phyloP scores from a whole-genome alignment of 2,797 vertebrate genomes.

The Anomalospiza imberbis region DNA sequence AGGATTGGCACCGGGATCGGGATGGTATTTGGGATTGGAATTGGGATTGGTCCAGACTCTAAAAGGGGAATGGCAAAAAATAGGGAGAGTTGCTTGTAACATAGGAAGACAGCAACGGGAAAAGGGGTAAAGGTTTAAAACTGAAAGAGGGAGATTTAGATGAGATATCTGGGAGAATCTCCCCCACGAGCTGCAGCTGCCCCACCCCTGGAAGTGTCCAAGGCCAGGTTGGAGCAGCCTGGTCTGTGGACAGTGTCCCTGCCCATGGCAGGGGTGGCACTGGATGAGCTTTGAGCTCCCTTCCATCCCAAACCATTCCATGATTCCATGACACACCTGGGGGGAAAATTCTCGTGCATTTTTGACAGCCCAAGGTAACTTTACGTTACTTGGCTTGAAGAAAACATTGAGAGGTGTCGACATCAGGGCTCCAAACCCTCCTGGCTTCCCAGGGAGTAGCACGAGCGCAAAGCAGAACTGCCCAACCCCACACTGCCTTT shows the following conservation, averaged over 20 bases:
- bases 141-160: not conserved
- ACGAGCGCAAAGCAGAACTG: rapidly evolving
- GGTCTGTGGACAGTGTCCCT: not conserved
- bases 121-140: not conserved
- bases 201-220: not conserved
- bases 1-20: rapidly evolving
- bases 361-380: rapidly evolving
- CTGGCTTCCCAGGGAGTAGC: not conserved
- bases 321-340: rapidly evolving
- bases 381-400: rapidly evolving
- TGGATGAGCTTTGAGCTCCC: too few relatives aligned
- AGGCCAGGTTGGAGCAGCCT: not conserved
- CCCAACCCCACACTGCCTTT: rapidly evolving
- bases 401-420: rapidly evolving
- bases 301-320: not conserved
- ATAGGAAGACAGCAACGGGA: rapidly evolving
- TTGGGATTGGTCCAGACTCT: rapidly evolving
- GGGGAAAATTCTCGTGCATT: rapidly evolving
- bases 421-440: not conserved
- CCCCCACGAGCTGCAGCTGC: rapidly evolving
- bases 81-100: rapidly evolving
- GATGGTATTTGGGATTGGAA: too few relatives aligned
- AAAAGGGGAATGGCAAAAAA: not conserved
- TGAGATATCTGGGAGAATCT: not conserved
- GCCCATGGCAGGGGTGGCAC: not conserved